phyloP scores from a whole-genome alignment of 1,140 invertebrate genomes.

The Drosophila lacertosa region DNA sequence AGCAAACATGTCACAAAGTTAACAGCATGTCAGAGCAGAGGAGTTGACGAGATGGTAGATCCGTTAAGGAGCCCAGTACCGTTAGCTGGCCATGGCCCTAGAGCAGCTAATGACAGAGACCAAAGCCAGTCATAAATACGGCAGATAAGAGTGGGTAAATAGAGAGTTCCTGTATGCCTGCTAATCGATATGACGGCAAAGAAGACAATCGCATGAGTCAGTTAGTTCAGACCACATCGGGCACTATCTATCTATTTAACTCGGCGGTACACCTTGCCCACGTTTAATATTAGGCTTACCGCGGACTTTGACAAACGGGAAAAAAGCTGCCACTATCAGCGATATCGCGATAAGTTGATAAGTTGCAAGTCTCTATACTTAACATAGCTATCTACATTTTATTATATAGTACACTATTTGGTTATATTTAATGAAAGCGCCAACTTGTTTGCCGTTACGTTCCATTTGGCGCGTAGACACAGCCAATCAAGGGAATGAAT shows the following conservation, averaged over 20 bases:
- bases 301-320: slow-evolving; percentile 47
- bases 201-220: slow-evolving; percentile 32
- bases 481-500: neutral
- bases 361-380: slow-evolving; percentile 28
- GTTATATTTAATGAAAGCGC: neutral
- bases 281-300: slow-evolving; percentile 30
- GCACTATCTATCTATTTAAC: neutral
- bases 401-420: neutral
- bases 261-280: slow-evolving; percentile 35
- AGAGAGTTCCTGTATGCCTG: neutral
- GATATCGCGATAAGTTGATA: slow-evolving; percentile 41
- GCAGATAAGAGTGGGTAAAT: slow-evolving; percentile 8
- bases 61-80: neutral
- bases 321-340: slow-evolving; percentile 17
- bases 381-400: slow-evolving; percentile 3
- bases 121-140: neutral
- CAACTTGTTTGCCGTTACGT: slow-evolving; percentile 33
- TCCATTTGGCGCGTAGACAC: slow-evolving; percentile 43
- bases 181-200: slow-evolving; percentile 13
- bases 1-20: slow-evolving; percentile 10
- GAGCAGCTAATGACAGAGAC: slow-evolving; percentile 4
- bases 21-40: neutral
- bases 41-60: neutral
- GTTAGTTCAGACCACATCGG: neutral
- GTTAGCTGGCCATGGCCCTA: neutral